phyloP scores from a whole-genome alignment of 2,797 vertebrate species.

The Pogoniulus pusillus region DNA sequence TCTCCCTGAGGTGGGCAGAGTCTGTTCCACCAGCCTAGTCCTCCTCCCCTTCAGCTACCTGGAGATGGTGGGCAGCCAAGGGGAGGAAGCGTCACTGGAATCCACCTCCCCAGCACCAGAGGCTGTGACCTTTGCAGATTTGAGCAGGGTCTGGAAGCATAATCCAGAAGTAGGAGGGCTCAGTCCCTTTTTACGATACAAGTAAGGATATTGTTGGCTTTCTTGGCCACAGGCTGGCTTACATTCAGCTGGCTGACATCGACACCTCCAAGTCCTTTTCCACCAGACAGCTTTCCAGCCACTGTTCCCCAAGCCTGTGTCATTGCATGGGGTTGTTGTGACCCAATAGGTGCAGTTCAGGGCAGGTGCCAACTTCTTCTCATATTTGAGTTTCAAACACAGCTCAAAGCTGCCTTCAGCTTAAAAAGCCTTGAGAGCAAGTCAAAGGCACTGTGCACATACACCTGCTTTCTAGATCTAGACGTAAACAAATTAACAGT shows the following conservation, averaged over 20 bases:
- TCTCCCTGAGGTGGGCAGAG: too few species aligned
- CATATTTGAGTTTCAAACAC: accelerated
- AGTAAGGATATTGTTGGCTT: not conserved
- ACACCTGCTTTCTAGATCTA: accelerated
- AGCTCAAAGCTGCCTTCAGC: not conserved
- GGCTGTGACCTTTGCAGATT: accelerated
- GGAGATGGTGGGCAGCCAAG: accelerated
- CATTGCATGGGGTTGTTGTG: not conserved
- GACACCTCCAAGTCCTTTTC: not conserved
- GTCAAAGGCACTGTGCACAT: accelerated
- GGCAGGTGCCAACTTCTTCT: not conserved
- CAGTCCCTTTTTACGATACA: not conserved
- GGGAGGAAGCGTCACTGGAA: not conserved
- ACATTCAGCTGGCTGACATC: not conserved
- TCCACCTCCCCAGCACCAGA: accelerated
- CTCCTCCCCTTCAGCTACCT: not conserved
- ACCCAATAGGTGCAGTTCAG: not conserved
- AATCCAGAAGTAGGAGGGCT: too few species aligned
- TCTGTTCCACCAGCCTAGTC: too few species aligned
- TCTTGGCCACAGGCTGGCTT: not conserved
- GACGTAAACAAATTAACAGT: not conserved
- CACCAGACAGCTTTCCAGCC: not conserved
- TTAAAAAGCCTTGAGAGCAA: not conserved
- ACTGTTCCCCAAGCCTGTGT: not conserved
- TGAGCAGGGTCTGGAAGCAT: not conserved